These are phyloP conservation scores for Eupithecia insigniata DNA, from an alignment of 2,888 invertebrate species.

Conservation along the genomic window DNA sequence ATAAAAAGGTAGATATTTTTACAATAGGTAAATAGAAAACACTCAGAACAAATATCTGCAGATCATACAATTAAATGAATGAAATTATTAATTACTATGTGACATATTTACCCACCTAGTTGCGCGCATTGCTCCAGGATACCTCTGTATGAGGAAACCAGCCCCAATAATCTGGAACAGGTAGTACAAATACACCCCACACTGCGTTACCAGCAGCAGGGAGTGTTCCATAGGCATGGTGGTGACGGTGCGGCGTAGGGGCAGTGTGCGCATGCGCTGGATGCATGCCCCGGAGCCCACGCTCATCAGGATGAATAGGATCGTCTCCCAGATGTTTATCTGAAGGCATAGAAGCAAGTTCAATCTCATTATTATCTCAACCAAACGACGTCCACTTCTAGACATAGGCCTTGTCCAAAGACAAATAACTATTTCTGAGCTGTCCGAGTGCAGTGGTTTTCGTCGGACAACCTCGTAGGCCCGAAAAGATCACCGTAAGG, in stretches of 20 bases:
- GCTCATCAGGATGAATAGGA: slow-evolving; percentile 74
- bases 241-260: slow-evolving; percentile 63
- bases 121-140: slow-evolving; percentile 66
- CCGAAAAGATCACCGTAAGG: not conserved
- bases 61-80: no score
- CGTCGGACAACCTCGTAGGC: not conserved
- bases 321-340: slow-evolving; percentile 84
- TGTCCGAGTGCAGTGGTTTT: not conserved
- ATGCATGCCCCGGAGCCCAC: slow-evolving; percentile 73
- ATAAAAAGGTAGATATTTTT: no score
- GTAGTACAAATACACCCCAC: slow-evolving; percentile 91
- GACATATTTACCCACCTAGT: slow-evolving; percentile 63
- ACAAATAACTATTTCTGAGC: not conserved
- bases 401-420: not conserved
- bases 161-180: slow-evolving; percentile 91
- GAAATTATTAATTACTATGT: not conserved
- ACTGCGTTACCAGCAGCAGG: slow-evolving; percentile 90
- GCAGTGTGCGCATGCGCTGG: slow-evolving; percentile 71
- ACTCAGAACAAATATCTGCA: no score
- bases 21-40: no score
- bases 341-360: slow-evolving; percentile 56
- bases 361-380: not conserved
- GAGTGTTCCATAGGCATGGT: slow-evolving; percentile 86
- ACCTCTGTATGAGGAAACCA: slow-evolving; percentile 80
- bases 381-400: not conserved